phyloP scores from a whole-genome alignment of 2,888 invertebrate species.

The Allolobophora icterica region DNA sequence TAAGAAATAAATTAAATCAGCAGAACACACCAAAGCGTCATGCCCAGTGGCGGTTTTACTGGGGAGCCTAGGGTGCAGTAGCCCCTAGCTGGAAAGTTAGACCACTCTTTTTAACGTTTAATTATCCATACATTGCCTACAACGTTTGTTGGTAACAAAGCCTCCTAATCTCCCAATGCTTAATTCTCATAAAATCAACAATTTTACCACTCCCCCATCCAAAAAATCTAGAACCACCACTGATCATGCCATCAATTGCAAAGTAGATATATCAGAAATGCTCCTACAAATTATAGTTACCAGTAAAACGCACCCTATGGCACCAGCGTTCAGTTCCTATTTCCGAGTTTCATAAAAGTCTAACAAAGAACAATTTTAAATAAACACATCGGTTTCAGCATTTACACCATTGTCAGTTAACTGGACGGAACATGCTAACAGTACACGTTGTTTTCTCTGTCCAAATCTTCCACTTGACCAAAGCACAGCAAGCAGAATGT shows the following conservation, averaged over 20 bases:
- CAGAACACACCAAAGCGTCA: neutral
- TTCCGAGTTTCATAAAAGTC: neutral
- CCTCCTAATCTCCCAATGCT: too few relatives aligned
- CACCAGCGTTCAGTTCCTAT: neutral
- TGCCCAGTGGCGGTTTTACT: too few relatives aligned
- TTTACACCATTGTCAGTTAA: neutral
- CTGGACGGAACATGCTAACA: neutral
- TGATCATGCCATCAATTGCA: neutral
- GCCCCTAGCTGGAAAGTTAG: too few relatives aligned
- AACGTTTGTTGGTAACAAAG: too few relatives aligned
- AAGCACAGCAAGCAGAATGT: neutral
- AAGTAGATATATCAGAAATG: neutral
- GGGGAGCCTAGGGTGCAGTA: too few relatives aligned
- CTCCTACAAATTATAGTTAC: neutral
- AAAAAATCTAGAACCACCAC: too few relatives aligned
- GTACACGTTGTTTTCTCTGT: neutral
- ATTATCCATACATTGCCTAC: too few relatives aligned
- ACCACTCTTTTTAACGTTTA: too few relatives aligned
- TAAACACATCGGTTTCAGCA: neutral
- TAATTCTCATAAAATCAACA: too few relatives aligned
- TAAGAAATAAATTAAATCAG: neutral
- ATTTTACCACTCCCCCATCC: too few relatives aligned
- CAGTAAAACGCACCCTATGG: neutral
- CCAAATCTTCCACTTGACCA: conserved; percentile 8
- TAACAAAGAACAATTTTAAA: neutral